Base-by-base conservation (phyloP, 2,113 vertebrate genomes). In the Lutjanus erythropterus region DNA sequence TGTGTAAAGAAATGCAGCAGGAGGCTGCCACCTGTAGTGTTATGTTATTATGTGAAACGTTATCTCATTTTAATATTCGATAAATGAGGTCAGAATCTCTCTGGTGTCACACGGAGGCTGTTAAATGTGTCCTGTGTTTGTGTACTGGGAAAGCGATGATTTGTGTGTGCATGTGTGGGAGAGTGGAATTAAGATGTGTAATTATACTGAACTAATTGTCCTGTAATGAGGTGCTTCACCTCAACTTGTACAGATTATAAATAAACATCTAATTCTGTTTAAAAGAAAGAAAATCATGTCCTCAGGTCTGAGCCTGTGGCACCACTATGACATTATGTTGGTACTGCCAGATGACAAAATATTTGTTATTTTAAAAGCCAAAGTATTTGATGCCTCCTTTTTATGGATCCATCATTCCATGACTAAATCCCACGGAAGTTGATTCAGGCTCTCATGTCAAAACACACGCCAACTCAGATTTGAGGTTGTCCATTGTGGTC, bases 161-260 rank as follows among this genome's bases (percentile, higher is more conserved):
- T 15, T 21, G 1, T 42, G n/a, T 8, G 10, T 16, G 16, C 16
- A 31, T 1, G 12, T 42, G 59, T 65, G 49, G 9, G 27, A 29
- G 64, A 23, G 14, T 14, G 11, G 14, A 37, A 31, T 35, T 5
- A 9, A 39, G 33, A 9, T 2, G 0, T 50, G 31, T 59, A 50
- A 49, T 77, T 59, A 39, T 9, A 6, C 59, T 5, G 25, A 25
- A 33, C 14, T 59, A n/a, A 59, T 37, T 50, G 56, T 44, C 29
- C n/a, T 15, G 27, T 31, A 69, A 81, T 59, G 41, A 44, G 41
- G 27, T 41, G 70, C 29, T 64, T 60, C 53, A 47, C 29, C 8
- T 19, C 10, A 29, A 4, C 25, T 33, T 44, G 21, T 21, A 2
- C 25, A 0, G 14, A 14, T 8, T 41, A 9, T 7, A 31, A 46